Evolutionary conservation across 92 coral and sea anemone species (phyloP).

Genomic region (Montipora capitata): DNA sequence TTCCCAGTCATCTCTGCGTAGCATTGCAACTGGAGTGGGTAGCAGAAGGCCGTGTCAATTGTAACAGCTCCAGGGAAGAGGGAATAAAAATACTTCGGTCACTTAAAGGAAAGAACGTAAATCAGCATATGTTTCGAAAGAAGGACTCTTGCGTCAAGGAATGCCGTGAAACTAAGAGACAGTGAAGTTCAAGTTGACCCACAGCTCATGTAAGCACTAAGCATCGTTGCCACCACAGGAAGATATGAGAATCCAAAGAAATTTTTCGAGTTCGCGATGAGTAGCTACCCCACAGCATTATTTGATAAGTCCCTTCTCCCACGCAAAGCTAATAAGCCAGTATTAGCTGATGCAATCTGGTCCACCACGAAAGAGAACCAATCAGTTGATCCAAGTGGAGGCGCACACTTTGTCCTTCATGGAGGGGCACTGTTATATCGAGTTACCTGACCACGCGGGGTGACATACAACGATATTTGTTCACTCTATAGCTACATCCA

Average conservation of each 20-base stretch:
- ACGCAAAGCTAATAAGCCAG: constrained; percentile 36
- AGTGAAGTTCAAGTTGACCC: constrained; percentile 53
- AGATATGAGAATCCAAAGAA: constrained; percentile 26
- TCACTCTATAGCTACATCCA: too few species aligned
- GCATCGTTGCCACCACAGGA: constrained; percentile 61
- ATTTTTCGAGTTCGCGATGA: constrained; percentile 51
- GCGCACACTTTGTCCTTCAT: too few species aligned
- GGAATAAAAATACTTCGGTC: constrained; percentile 47
- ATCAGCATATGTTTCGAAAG: constrained; percentile 15
- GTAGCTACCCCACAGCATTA: constrained; percentile 43
- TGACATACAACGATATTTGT: too few species aligned
- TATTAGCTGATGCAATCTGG: constrained; percentile 40
- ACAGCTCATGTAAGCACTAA: constrained; percentile 47
- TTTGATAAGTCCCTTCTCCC: constrained; percentile 58
- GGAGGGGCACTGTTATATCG: too few species aligned
- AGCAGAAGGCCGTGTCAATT: constrained; percentile 50
- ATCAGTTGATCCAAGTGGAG: too few species aligned
- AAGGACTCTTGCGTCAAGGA: constrained; percentile 55
- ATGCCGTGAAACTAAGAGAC: constrained; percentile 18
- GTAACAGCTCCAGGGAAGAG: constrained; percentile 34
- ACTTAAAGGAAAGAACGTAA: constrained; percentile 25
- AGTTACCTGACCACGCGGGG: too few species aligned
- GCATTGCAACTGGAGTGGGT: constrained; percentile 18
- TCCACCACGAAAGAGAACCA: background rate
- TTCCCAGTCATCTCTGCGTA: constrained; percentile 14